These are phyloP conservation scores for Anguilla obscura DNA, from an alignment of 2,797 vertebrate species.

Conservation along the genomic window DNA sequence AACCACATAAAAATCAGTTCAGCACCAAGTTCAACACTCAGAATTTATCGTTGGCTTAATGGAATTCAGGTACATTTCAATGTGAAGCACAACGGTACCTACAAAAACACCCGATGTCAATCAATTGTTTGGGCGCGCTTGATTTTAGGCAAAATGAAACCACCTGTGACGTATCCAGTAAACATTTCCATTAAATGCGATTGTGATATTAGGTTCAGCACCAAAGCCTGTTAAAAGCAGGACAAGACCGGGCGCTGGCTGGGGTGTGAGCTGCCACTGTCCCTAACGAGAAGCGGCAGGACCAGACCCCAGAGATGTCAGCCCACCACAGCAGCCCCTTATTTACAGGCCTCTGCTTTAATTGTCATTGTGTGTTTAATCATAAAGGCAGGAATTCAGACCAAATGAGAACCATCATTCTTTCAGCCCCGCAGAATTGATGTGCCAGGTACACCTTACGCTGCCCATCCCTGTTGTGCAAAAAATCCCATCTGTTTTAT, in stretches of 20 bases:
- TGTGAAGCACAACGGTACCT: neutral
- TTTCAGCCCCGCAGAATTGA: slow-evolving; percentile 69
- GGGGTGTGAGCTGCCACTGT: neutral
- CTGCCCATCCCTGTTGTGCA: slow-evolving; percentile 51
- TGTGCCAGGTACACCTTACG: slow-evolving; percentile 60
- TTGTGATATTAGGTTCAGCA: too few relatives aligned
- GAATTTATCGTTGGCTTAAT: neutral
- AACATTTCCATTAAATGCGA: neutral
- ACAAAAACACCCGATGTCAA: neutral
- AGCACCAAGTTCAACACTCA: neutral
- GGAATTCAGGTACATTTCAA: neutral
- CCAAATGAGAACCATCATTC: slow-evolving; percentile 70
- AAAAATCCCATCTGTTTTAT: slow-evolving; percentile 75
- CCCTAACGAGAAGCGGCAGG: neutral
- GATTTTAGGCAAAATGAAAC: neutral
- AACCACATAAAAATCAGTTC: neutral
- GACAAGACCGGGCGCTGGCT: neutral
- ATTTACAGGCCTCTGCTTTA: slow-evolving; percentile 73
- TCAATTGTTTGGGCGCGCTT: neutral
- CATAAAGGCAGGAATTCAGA: slow-evolving; percentile 72
- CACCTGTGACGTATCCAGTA: neutral
- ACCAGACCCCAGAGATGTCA: slow-evolving; percentile 56
- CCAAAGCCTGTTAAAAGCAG: neutral
- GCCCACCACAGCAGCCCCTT: slow-evolving; percentile 59
- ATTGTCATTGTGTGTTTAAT: slow-evolving; percentile 71